Conservation (phyloP, 2,113 vertebrate genomes). For the Empidonax traillii region DNA sequence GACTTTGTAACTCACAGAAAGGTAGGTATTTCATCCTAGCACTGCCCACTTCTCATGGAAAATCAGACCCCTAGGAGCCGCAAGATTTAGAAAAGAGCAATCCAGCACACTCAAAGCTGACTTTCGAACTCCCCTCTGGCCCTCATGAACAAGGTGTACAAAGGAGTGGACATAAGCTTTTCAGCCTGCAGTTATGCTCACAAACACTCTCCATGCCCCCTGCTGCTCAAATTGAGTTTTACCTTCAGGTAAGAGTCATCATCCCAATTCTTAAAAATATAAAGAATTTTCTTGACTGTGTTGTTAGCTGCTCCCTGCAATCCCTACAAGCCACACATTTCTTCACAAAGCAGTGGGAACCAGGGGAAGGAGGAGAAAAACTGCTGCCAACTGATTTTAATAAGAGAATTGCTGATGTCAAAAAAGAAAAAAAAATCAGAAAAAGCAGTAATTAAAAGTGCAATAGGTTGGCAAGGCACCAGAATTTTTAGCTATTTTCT, state of each 20-base stretch:
- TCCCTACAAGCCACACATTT: background rate
- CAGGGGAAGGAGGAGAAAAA: background rate
- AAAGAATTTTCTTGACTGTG: background rate
- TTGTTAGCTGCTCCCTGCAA: background rate
- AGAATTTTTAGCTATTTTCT: background rate
- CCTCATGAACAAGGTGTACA: background rate
- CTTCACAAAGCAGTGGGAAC: background rate
- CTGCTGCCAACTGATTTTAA: background rate
- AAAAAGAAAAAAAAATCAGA: background rate
- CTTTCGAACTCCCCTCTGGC: background rate
- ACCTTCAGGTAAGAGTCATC: background rate
- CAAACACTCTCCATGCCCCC: conserved; percentile 11
- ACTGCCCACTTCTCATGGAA: background rate
- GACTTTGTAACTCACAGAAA: background rate
- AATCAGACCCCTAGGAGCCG: background rate
- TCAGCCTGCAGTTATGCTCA: background rate
- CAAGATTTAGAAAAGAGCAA: background rate
- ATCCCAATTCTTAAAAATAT: background rate
- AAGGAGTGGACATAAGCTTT: background rate
- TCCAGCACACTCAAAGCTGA: background rate
- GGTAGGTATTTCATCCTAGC: background rate
- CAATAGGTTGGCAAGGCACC: background rate
- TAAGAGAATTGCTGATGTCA: background rate
- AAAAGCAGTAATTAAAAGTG: background rate
- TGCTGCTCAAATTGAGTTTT: conserved; percentile 42